phyloP scores from a whole-genome alignment of 2,113 vertebrate species.

The Ancistrus triradiatus region DNA sequence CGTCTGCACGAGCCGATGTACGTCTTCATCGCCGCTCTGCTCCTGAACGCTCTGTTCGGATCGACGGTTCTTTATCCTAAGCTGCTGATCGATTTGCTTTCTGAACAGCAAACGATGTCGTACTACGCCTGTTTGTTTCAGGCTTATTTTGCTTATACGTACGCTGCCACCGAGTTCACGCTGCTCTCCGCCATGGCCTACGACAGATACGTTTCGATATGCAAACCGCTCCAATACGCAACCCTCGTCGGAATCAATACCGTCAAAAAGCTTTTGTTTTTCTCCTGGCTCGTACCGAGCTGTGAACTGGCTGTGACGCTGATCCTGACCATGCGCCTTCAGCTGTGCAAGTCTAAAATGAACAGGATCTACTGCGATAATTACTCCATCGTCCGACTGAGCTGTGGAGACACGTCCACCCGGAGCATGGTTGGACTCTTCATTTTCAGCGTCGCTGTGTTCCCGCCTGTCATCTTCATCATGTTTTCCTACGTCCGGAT shows the following conservation, averaged over 20 bases:
- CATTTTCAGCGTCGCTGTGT: neutral
- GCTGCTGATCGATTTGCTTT: neutral
- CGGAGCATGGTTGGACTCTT: neutral
- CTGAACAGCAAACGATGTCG: neutral
- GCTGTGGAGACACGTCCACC: neutral
- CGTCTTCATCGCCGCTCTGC: constrained; percentile 5
- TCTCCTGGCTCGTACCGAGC: neutral
- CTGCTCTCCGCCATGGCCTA: constrained; percentile 4
- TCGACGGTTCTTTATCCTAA: neutral
- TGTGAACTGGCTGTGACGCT: neutral
- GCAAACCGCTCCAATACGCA: constrained; percentile 2
- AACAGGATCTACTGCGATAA: constrained; percentile 7
- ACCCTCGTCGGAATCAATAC: neutral
- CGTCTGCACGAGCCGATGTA: constrained; percentile 9
- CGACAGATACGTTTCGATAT: constrained; percentile 11
- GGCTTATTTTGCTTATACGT: neutral
- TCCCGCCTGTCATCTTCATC: constrained; percentile 9
- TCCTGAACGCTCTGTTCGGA: neutral
- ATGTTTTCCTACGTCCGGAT: constrained; percentile 10
- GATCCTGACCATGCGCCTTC: neutral
- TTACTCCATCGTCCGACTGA: neutral
- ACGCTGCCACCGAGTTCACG: neutral
- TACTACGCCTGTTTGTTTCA: neutral
- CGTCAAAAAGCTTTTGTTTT: constrained; percentile 1
- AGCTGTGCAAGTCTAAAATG: neutral